Evolutionary conservation across 2,113 vertebrate species (phyloP), one percentile per base, ranked within the genome.

Genomic region (Brienomyrus brachyistius): DNA sequence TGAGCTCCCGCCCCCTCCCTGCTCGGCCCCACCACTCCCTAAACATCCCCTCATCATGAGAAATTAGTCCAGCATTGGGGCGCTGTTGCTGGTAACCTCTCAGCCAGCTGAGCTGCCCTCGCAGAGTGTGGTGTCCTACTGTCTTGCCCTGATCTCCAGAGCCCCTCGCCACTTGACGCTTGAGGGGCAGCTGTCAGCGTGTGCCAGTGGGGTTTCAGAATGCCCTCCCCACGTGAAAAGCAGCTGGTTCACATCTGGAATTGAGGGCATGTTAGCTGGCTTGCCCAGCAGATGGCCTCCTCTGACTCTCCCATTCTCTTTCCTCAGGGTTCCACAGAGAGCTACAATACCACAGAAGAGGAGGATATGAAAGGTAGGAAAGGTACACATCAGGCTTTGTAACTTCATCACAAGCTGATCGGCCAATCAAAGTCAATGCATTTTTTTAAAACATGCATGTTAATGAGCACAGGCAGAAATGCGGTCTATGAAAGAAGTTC

Each of bases 301-400:
- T 84, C 70, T 54, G 27, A 66, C n/a, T 66, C 47, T 91, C 74
- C 84, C 50, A 50, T 9, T 40, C 85, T 92, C 89, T 50, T 84
- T 13, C 0, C 74, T 48, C 95, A 99, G 98, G 98, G 98, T 91
- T 99, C 98, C 93, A 98, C 97, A 90, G 98, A 99, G 96, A 99
- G 98, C 95, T 98, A 97, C 91, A 99, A 99, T 86, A 98, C 98
- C 92, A 97, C 97, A 27, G 98, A 99, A 97, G 98, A 99, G 93
- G 98, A 99, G 94, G 98, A 99, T 93, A 96, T 98, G 95, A 99
- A 99, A 98, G 98, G 98, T 99, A 98, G 93, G 93, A 96, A 96
- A 96, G 96, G 96, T 96, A 96, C 94, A 91, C 93, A 95, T 95
- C 93, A 93, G 90, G 92, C 91, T 91, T 95, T 92, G 91, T 94